Evolutionary conservation across 2,888 invertebrate species (phyloP).

Genomic region (Endotricha flammealis): DNA sequence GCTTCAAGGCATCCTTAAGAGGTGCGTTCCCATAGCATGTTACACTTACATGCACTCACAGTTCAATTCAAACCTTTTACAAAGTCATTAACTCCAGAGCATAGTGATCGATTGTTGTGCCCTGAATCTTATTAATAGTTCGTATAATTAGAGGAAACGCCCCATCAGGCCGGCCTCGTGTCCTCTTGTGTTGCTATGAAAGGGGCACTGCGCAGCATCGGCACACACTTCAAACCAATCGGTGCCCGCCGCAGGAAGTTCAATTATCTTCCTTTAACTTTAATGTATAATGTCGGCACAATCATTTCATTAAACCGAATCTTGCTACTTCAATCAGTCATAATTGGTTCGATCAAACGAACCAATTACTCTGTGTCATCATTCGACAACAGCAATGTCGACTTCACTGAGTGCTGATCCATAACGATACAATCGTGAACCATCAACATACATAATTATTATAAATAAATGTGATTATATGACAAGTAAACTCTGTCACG

Average conservation of each 20-base stretch:
- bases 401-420: conserved; percentile 1
- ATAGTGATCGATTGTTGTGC: conserved; percentile 53
- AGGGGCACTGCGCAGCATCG: conserved; percentile 53
- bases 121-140: conserved; percentile 66
- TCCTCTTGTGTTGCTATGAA: conserved; percentile 46
- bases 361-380: conserved; percentile 40
- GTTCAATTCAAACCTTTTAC: conserved; percentile 26
- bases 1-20: too few relatives aligned
- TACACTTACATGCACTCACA: background rate
- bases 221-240: conserved; percentile 58
- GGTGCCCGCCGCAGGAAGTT: conserved; percentile 67
- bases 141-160: conserved; percentile 75
- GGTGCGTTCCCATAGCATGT: background rate
- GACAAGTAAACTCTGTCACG: too few relatives aligned
- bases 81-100: conserved; percentile 37
- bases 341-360: conserved; percentile 62
- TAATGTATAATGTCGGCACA: conserved; percentile 71
- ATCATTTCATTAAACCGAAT: conserved; percentile 74
- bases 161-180: conserved; percentile 57
- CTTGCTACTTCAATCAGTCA: conserved; percentile 60
- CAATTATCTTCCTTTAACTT: conserved; percentile 74
- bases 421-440: background rate
- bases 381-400: conserved; percentile 5
- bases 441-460: background rate
- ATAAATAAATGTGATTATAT: too few relatives aligned